Percentiles rank a stretch among this genome's conserved stretches.
phyloP scores from a whole-genome alignment of 2,113 vertebrate species.

The Acinonyx jubatus region DNA sequence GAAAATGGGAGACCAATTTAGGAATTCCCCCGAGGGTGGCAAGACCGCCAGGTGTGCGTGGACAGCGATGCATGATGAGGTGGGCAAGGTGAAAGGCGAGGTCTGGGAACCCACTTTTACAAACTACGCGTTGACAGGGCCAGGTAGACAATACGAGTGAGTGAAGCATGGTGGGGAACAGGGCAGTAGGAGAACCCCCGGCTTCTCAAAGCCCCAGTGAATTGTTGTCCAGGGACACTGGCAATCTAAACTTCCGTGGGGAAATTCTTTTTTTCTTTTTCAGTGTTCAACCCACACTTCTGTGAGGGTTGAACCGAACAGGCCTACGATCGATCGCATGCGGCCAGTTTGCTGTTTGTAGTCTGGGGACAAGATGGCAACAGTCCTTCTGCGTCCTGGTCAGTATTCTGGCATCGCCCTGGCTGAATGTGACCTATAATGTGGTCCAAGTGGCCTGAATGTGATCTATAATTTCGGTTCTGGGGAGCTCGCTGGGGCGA shows the following conservation, averaged over 20 bases:
- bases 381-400: not conserved
- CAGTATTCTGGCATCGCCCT: not conserved
- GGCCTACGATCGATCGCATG: not conserved
- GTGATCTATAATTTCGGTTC: not conserved
- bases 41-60: not conserved
- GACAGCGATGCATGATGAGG: not conserved
- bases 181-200: not conserved
- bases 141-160: not conserved
- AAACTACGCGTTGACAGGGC: not conserved
- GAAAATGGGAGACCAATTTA: not conserved
- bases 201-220: not conserved
- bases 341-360: not conserved
- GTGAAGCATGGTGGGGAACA: accelerated
- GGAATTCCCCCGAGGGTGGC: not conserved
- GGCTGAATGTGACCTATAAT: not conserved
- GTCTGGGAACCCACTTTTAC: not conserved
- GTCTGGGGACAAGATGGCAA: not conserved
- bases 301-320: not conserved
- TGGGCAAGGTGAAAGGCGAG: not conserved
- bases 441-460: too few species aligned
- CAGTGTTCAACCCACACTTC: not conserved
- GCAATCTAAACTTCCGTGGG: too few species aligned
- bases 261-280: not conserved
- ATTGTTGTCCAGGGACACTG: not conserved
- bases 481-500: not conserved